Conservation (phyloP, 2,888 invertebrate species). For the Orthonevra nobilis region DNA sequence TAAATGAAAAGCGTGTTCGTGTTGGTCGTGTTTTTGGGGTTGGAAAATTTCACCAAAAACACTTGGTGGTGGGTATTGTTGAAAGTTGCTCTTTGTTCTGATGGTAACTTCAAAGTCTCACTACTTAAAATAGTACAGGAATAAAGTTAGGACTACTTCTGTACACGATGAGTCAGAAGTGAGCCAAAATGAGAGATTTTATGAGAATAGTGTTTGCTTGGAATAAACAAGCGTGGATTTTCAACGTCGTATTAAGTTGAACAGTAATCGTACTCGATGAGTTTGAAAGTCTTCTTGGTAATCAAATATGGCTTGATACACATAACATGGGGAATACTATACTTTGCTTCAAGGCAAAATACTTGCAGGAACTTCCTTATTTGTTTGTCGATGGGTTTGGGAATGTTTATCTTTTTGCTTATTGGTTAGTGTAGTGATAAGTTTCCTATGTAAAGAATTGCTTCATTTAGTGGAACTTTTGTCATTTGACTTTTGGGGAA, state of each 20-base stretch:
- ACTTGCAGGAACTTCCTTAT: neutral
- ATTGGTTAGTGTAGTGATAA: no score
- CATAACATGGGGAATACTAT: neutral
- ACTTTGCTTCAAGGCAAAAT: constrained; percentile 11
- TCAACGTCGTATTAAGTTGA: constrained; percentile 43
- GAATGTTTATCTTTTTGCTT: constrained; percentile 19
- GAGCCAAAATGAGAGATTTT: constrained; percentile 9
- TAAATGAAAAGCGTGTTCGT: no score
- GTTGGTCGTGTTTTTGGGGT: neutral
- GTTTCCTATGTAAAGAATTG: constrained; percentile 13
- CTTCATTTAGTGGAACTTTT: constrained; percentile 20
- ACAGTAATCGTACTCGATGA: constrained; percentile 12
- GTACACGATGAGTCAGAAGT: no score
- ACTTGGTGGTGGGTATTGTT: constrained; percentile 27
- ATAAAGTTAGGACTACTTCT: constrained; percentile 24
- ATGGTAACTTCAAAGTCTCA: no score
- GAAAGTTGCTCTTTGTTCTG: constrained; percentile 57
- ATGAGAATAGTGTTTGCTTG: constrained; percentile 10
- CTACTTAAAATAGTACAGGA: constrained; percentile 48
- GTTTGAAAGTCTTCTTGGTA: constrained; percentile 31
- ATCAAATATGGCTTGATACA: constrained; percentile 43
- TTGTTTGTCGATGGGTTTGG: constrained; percentile 35
- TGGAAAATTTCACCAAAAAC: constrained; percentile 1
- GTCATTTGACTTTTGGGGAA: no score
- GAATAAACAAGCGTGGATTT: constrained; percentile 32